These are phyloP conservation scores for Psix sp. DNA, from an alignment of 1,140 invertebrate species.

Conservation along the genomic window DNA sequence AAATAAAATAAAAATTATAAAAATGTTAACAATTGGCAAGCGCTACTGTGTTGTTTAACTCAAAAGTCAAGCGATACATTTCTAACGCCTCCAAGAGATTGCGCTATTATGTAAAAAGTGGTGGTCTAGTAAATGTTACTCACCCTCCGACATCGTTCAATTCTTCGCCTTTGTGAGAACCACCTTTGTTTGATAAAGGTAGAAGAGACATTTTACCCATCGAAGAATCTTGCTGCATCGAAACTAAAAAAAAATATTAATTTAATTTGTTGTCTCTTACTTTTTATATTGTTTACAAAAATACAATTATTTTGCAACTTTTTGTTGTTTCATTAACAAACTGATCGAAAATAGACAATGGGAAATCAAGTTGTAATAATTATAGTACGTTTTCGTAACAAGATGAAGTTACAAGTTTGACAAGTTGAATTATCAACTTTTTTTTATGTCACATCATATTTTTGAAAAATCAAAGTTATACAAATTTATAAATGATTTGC, in stretches of 20 bases:
- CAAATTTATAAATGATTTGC: no score
- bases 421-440: no score
- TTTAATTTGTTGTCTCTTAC: not conserved
- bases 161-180: conserved; percentile 74
- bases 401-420: no score
- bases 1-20: conserved; percentile 52
- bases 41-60: conserved; percentile 57
- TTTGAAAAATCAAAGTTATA: no score
- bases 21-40: conserved; percentile 65
- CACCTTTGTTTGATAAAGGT: conserved; percentile 69
- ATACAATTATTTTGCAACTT: no score
- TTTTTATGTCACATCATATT: no score
- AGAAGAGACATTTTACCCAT: conserved; percentile 66
- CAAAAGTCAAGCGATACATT: conserved; percentile 61
- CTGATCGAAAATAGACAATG: no score
- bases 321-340: no score
- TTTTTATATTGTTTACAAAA: not conserved
- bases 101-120: conserved; percentile 8
- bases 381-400: no score
- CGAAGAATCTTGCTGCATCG: conserved; percentile 46
- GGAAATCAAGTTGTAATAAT: no score
- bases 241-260: conserved; percentile 28
- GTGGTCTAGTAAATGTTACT: conserved; percentile 69
- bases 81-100: conserved; percentile 56
- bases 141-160: conserved; percentile 78